Conservation (phyloP, 2,888 invertebrate species). For the Julus scanicus region DNA sequence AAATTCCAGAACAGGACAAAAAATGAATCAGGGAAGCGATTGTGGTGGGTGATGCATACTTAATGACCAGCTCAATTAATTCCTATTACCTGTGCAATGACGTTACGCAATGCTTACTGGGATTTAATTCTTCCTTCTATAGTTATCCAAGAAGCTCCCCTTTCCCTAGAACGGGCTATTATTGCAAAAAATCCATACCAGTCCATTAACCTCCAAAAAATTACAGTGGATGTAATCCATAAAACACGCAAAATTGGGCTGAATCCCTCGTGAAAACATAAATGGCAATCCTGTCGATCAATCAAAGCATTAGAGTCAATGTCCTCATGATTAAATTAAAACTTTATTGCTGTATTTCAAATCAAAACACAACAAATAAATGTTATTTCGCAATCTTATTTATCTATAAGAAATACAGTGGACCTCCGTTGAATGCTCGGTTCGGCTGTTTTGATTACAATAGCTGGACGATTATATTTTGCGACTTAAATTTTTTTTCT, state of each 20-base stretch:
- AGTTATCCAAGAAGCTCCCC: not conserved
- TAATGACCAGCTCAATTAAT: not conserved
- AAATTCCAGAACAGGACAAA: not conserved
- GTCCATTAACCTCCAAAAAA: constrained; percentile 9
- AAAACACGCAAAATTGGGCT: not conserved
- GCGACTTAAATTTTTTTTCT: too few species aligned
- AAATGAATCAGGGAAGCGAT: not conserved
- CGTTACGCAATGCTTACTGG: not conserved
- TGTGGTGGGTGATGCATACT: not conserved
- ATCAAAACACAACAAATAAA: too few species aligned
- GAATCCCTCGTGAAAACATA: not conserved
- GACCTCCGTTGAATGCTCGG: too few species aligned
- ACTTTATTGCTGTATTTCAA: too few species aligned
- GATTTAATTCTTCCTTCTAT: not conserved
- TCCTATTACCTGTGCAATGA: not conserved
- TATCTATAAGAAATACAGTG: too few species aligned
- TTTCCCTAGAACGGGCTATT: not conserved
- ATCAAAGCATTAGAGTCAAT: not conserved
- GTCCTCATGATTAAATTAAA: not conserved
- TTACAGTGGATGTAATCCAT: not conserved
- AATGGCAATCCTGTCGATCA: not conserved
- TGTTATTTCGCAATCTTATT: too few species aligned
- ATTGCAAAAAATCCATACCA: not conserved
- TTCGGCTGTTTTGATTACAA: too few species aligned
- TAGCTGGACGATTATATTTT: too few species aligned